phyloP scores from a whole-genome alignment of 2,888 invertebrate genomes.

The Diplolepis rosae region DNA sequence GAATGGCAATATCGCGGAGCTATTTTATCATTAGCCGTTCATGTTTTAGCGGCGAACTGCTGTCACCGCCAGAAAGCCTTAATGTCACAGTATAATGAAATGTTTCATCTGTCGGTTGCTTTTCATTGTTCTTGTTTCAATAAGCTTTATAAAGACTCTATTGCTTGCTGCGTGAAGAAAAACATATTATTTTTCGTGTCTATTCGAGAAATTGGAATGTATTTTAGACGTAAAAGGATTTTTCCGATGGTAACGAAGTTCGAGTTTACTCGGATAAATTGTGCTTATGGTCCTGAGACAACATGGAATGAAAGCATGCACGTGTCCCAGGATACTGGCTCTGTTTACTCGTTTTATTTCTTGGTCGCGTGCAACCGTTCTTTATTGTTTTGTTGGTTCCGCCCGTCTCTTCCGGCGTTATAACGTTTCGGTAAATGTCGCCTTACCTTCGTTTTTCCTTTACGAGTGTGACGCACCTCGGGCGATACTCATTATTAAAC shows the following conservation, averaged over 20 bases:
- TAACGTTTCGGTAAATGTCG: constrained; percentile 19
- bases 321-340: constrained; percentile 16
- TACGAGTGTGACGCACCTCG: constrained; percentile 37
- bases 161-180: not conserved
- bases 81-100: not conserved
- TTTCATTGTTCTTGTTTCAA: constrained; percentile 2
- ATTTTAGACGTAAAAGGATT: not conserved
- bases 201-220: not conserved
- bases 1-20: not conserved
- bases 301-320: constrained; percentile 7
- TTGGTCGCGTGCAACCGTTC: constrained; percentile 7
- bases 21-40: not conserved
- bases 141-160: not conserved
- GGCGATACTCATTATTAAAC: constrained; percentile 45
- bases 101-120: not conserved
- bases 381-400: constrained; percentile 21
- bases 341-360: constrained; percentile 23
- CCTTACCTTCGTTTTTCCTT: constrained; percentile 34
- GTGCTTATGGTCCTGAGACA: constrained; percentile 18
- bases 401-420: constrained; percentile 27
- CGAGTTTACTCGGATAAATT: constrained; percentile 1
- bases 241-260: not conserved
- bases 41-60: not conserved
- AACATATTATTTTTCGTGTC: not conserved
- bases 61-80: not conserved